A percentile compares a stretch with the other conserved stretches of the same genome.
Evolutionary conservation across 2,888 invertebrate species (phyloP).

Genomic region (Serripes groenlandicus): DNA sequence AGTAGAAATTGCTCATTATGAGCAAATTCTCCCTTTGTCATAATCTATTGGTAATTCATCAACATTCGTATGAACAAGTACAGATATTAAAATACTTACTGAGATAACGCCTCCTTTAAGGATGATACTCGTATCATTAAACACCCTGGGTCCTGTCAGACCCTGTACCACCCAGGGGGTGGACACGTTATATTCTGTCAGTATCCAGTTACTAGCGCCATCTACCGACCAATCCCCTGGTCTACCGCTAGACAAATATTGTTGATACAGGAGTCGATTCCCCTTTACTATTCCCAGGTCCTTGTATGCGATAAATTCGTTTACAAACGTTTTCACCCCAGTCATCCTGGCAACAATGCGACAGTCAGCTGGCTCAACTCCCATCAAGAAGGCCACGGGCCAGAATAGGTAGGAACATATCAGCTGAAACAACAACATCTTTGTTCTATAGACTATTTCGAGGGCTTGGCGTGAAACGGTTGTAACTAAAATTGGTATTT

Average conservation of each 20-base stretch:
- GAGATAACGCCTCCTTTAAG: constrained; percentile 72
- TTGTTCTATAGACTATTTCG: no score
- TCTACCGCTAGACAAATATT: constrained; percentile 65
- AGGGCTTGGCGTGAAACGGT: no score
- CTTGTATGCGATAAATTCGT: constrained; percentile 97
- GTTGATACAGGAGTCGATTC: constrained; percentile 53
- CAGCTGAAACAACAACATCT: constrained; percentile 62
- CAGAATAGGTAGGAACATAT: constrained; percentile 90
- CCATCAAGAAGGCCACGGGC: constrained; percentile 96
- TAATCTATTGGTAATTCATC: no score
- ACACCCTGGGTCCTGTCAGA: background rate
- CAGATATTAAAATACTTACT: no score
- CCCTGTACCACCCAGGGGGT: background rate
- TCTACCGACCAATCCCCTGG: constrained; percentile 64
- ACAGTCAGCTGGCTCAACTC: constrained; percentile 89
- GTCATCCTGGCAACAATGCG: constrained; percentile 93
- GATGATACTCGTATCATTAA: constrained; percentile 44
- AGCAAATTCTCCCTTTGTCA: no score
- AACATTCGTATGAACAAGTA: no score
- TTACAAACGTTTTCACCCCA: constrained; percentile 95
- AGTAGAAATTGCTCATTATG: no score
- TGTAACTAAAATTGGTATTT: no score
- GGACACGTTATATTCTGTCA: constrained; percentile 1
- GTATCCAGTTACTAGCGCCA: constrained; percentile 51
- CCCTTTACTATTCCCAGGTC: constrained; percentile 87